Conservation (phyloP, 1,140 invertebrate genomes). For the Aradophagus sp. region DNA sequence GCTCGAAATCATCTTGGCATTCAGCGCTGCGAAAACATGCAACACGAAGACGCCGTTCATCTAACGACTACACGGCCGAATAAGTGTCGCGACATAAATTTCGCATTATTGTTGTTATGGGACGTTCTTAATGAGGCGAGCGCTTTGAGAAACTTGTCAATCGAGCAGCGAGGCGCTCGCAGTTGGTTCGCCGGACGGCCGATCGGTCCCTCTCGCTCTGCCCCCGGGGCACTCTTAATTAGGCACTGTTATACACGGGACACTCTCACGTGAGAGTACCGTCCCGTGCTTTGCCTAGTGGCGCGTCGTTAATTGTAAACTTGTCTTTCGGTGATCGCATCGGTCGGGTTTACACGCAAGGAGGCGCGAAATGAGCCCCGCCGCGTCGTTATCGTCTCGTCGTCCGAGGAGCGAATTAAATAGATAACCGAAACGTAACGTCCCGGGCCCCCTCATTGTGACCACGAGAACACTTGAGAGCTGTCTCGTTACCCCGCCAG, state of each 20-base stretch:
- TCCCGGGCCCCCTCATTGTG: conserved; percentile 24
- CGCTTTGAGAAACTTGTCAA: conserved; percentile 47
- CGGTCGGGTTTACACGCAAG: conserved; percentile 56
- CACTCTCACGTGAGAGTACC: conserved; percentile 44
- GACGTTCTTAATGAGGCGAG: conserved; percentile 49
- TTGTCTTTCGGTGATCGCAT: conserved; percentile 59
- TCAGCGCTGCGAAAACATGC: conserved; percentile 8
- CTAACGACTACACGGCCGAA: conserved; percentile 25
- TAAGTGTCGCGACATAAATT: conserved; percentile 40
- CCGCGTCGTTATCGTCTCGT: conserved; percentile 46
- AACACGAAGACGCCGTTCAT: conserved; percentile 23
- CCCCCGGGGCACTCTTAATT: conserved; percentile 52
- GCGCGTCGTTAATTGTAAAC: conserved; percentile 59
- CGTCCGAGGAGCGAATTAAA: conserved; percentile 45
- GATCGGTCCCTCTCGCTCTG: conserved; percentile 10
- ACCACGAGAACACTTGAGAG: conserved; percentile 37
- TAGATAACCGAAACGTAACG: conserved; percentile 46
- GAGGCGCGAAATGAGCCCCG: conserved; percentile 54
- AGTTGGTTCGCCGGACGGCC: conserved; percentile 2
- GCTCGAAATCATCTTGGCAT: conserved; percentile 11
- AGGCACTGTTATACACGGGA: conserved; percentile 56
- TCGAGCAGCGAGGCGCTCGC: conserved; percentile 27
- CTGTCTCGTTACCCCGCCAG: conserved; percentile 38
- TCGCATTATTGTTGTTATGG: conserved; percentile 40
- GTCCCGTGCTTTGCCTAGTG: conserved; percentile 48